Evolutionary conservation across 2,113 vertebrate genomes (phyloP), one percentile per base, ranked within the genome.

Genomic region (Caloenas nicobarica): DNA sequence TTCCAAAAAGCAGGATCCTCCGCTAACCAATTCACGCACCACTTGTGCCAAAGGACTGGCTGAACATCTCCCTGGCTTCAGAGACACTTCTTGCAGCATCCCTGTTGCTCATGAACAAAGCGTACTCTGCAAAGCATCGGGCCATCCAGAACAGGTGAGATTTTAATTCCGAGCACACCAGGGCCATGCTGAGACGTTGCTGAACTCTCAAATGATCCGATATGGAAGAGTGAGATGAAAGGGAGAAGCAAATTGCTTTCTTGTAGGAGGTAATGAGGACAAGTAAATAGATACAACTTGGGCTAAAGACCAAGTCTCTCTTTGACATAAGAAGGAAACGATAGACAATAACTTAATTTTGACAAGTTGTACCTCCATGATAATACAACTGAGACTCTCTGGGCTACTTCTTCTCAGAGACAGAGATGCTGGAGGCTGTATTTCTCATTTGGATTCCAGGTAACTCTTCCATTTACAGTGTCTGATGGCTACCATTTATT

Each of bases 341-440:
- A 11, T n/a, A 86, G 42, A 71, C 89, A 88, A 84, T n/a, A 78
- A 42, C 44, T 82, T 60, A n/a, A 78, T 31, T 94, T 91, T 88
- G 81, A 78, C 33, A 58, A 51, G 24, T 23, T 68, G 18, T 42
- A 71, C 4, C 15, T 71, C 14, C 19, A 16, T 5, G 8, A 16
- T 50, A 78, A 81, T 9, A 90, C 16, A 21, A 86, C 36, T 40
- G 21, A 80, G 42, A 54, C 13, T 54, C 28, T 42, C 28, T 78
- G 25, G 24, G 64, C 34, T 34, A n/a, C 48, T 72, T 7, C 14
- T 60, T 80, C 36, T 65, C 34, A 71, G 38, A 12, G 66, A 81
- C 34, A 81, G 46, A 78, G 46, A 69, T 40, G 14, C 24, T 70
- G 40, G 25, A 73, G 57, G 13, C 38, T 86, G 34, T 44, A 57